Evolutionary conservation across 1,140 invertebrate species (phyloP).

Genomic region (Tetramorium simillimum): DNA sequence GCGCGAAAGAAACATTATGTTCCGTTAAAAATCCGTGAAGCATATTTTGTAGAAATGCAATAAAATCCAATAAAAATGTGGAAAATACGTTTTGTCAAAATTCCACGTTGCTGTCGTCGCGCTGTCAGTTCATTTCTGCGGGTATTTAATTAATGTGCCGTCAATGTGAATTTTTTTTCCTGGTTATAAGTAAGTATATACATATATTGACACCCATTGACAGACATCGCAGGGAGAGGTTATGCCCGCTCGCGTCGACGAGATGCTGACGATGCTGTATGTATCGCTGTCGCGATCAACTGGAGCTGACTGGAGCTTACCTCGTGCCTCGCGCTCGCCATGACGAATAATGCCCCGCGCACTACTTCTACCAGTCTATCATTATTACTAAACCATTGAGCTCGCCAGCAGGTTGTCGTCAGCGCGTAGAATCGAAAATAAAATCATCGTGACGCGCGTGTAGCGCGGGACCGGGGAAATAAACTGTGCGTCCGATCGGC

Average conservation of each 20-base stretch:
- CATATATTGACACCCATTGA: too few species aligned
- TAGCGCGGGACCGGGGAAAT: not conserved
- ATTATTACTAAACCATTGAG: constrained; percentile 29
- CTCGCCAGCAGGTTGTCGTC: not conserved
- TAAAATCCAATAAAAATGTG: not conserved
- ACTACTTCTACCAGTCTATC: constrained; percentile 27
- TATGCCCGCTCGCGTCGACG: too few species aligned
- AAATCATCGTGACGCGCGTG: constrained; percentile 29
- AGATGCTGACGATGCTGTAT: too few species aligned
- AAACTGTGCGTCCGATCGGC: not conserved
- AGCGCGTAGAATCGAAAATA: not conserved
- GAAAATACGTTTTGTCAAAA: not conserved
- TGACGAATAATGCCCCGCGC: constrained; percentile 4
- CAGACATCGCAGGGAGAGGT: too few species aligned
- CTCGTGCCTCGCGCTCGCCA: constrained; percentile 53
- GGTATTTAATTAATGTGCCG: too few species aligned
- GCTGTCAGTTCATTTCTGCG: not conserved
- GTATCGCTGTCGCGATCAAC: not conserved
- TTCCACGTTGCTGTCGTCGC: not conserved
- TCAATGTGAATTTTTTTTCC: too few species aligned
- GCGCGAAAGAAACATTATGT: not conserved
- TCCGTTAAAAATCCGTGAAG: not conserved
- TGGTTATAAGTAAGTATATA: too few species aligned
- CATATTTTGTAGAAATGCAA: not conserved
- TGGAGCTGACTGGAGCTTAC: constrained; percentile 47